Percentiles rank a stretch among this genome's conserved stretches.
phyloP scores from a whole-genome alignment of 2,888 invertebrate species.

The Acronicta psi region DNA sequence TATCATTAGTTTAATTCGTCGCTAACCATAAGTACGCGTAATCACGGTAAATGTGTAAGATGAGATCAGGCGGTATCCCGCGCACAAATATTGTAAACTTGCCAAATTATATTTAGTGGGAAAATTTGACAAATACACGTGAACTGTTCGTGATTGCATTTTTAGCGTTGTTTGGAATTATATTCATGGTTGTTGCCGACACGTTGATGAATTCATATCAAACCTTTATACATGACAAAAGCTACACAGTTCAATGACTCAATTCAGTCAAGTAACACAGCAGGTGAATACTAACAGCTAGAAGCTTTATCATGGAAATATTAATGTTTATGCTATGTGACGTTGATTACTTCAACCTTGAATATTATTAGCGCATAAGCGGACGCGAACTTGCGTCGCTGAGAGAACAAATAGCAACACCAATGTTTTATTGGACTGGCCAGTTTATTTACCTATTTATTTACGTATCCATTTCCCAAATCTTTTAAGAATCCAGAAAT shows the following conservation, averaged over 20 bases:
- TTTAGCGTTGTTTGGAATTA: slow-evolving; percentile 1
- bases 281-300: too few relatives aligned
- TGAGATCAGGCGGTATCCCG: not conserved
- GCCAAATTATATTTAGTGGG: slow-evolving; percentile 17
- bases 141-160: not conserved
- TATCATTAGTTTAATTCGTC: not conserved
- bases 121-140: not conserved
- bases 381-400: not conserved
- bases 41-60: not conserved
- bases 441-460: too few relatives aligned
- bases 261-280: too few relatives aligned
- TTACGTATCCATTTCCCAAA: too few relatives aligned
- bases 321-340: not conserved
- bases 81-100: slow-evolving; percentile 4
- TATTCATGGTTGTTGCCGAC: not conserved
- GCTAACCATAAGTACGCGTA: slow-evolving; percentile 12
- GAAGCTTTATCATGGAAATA: not conserved
- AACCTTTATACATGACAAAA: too few relatives aligned
- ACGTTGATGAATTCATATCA: too few relatives aligned
- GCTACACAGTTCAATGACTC: too few relatives aligned
- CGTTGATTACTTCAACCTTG: slow-evolving; percentile 32
- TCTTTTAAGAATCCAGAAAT: too few relatives aligned
- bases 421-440: slow-evolving; percentile 8
- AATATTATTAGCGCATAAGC: slow-evolving; percentile 12
- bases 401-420: not conserved